Conservation (phyloP, 2,797 vertebrate genomes). For the Smutsia temminckii region DNA sequence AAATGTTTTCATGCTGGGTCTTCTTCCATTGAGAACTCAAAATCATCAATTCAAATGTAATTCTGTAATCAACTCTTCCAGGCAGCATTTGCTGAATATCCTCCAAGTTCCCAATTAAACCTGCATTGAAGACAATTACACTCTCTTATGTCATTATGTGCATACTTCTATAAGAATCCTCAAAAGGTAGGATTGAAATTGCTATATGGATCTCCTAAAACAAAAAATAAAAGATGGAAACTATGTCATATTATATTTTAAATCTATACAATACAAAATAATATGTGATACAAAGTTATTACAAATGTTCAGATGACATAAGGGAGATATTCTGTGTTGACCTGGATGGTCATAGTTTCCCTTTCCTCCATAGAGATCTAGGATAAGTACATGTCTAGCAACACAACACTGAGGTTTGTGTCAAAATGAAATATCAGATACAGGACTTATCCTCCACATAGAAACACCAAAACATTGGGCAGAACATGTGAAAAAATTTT, state of each 20-base stretch:
- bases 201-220: neutral
- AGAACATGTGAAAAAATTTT: neutral
- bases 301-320: neutral
- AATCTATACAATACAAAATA: neutral
- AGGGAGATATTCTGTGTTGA: neutral
- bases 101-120: slow-evolving; percentile 31
- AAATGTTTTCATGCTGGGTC: slow-evolving; percentile 40
- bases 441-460: neutral
- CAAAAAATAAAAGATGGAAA: neutral
- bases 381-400: neutral
- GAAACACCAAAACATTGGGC: neutral
- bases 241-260: neutral
- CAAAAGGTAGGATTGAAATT: neutral
- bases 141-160: neutral
- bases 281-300: neutral
- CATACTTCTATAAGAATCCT: neutral
- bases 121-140: slow-evolving; percentile 8
- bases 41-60: slow-evolving; percentile 58
- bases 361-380: neutral
- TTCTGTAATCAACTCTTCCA: slow-evolving; percentile 57
- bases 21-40: slow-evolving; percentile 50
- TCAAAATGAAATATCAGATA: neutral
- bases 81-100: slow-evolving; percentile 46
- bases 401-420: neutral
- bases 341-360: neutral